Evolutionary conservation across 2,888 invertebrate genomes (phyloP).

Genomic region (Lochmaea crataegi): DNA sequence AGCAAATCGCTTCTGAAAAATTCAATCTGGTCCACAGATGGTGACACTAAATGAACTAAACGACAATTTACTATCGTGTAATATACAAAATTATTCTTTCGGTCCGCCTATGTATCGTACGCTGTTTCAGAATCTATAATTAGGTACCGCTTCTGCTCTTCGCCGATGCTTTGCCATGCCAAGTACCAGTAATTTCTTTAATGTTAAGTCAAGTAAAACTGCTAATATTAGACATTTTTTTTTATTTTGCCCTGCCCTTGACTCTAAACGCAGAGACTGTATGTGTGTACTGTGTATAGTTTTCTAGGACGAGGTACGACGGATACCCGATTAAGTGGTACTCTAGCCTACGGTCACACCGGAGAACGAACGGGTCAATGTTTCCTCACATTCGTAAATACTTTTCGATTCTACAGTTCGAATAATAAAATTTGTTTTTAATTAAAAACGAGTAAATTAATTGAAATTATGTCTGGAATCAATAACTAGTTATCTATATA

Average conservation of each 20-base stretch:
- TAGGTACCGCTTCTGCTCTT: constrained; percentile 7
- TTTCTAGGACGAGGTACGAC: constrained; percentile 16
- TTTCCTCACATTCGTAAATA: constrained; percentile 1
- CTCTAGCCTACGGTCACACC: background rate
- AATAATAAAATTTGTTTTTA: too few relatives aligned
- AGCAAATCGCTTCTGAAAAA: too few relatives aligned
- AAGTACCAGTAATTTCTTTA: background rate
- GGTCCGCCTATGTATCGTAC: background rate
- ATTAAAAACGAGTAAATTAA: too few relatives aligned
- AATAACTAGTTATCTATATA: too few relatives aligned
- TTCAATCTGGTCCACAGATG: too few relatives aligned
- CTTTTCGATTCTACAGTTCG: background rate
- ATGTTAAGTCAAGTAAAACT: background rate
- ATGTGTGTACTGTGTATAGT: too few relatives aligned
- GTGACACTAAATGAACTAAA: too few relatives aligned
- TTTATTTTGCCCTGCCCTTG: constrained; percentile 8
- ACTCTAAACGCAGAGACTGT: background rate
- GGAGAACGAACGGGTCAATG: constrained; percentile 9
- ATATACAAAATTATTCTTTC: background rate
- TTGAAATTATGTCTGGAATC: too few relatives aligned
- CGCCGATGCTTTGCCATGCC: background rate
- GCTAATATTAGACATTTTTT: background rate
- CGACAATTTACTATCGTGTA: too few relatives aligned
- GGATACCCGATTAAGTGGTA: background rate
- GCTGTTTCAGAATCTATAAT: background rate